Evolutionary conservation across 2,797 vertebrate species (phyloP), one percentile per base, ranked within the genome.

Genomic region (Pseudochaenichthys georgianus): DNA sequence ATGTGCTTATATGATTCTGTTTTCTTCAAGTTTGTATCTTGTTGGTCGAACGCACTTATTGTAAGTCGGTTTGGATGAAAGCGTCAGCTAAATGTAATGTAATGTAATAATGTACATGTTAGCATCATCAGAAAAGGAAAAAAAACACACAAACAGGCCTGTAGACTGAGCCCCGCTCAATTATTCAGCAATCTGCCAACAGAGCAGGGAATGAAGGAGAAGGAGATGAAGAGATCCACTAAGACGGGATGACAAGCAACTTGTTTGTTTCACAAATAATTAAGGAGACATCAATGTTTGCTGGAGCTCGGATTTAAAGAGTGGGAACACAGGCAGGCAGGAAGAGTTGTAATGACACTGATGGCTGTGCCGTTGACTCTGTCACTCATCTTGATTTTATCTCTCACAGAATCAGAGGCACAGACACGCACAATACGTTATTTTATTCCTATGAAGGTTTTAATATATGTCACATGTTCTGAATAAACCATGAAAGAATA

Each of bases 251-350:
- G 90, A 92, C 86, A 89, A 78, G 84, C 75, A 78, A 84, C 77
- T 83, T 91, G 88, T 90, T 92, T 91, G 81, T 87, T 81, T 88
- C 80, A 85, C 89, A 90, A 86, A 87, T 91, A 89, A 92, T 85
- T 90, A 89, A 83, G 78, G 61, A 89, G 78, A 82, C 83, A 77
- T 81, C 78, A 68, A 82, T 86, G 80, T 77, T 38, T 52, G 77
- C 58, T 12, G 50, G 48, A 65, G 78, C 84, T 75, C 65, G 42
- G 53, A 81, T 85, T 84, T 85, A 84, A 88, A 83, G 77, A 85
- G 59, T 38, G 57, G 59, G 31, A 77, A 51, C 77, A 70, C 42
- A 77, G 66, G 52, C 60, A 59, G 81, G 66, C 64, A 61, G 66
- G 78, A 31, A 75, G 81, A 82, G 79, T 53, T 70, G 83, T 81